Evolutionary conservation across 2,888 invertebrate species (phyloP).

Genomic region (Trilocha varians): DNA sequence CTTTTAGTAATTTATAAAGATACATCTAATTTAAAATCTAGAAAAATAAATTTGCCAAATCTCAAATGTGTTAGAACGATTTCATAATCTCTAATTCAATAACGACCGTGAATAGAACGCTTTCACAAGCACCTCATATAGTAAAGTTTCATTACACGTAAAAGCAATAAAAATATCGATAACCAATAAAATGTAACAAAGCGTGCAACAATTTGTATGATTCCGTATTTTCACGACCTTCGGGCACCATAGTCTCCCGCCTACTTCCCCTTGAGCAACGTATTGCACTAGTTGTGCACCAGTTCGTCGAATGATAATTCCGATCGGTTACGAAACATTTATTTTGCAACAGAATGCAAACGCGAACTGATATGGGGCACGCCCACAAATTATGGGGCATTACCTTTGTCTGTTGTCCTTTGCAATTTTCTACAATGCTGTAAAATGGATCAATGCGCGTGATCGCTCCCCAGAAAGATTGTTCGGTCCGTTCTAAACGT

Average conservation of each 20-base stretch:
- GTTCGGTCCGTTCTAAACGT: neutral
- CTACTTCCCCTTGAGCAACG: conserved; percentile 54
- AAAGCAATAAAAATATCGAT: conserved; percentile 1
- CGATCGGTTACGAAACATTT: conserved; percentile 57
- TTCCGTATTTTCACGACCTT: conserved; percentile 33
- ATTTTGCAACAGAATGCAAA: conserved; percentile 59
- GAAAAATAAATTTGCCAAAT: neutral
- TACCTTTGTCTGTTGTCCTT: conserved; percentile 50
- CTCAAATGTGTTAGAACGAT: neutral
- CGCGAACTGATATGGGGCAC: conserved; percentile 54
- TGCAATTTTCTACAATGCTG: conserved; percentile 22
- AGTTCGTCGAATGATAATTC: conserved; percentile 69
- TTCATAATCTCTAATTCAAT: neutral
- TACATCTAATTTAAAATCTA: neutral
- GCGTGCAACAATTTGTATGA: neutral
- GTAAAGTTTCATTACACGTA: conserved; percentile 1
- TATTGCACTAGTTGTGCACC: conserved; percentile 62
- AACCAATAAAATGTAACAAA: neutral
- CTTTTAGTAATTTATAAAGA: neutral
- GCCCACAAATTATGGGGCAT: conserved; percentile 55
- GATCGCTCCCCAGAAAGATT: neutral
- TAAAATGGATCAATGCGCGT: neutral
- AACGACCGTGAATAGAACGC: conserved; percentile 1
- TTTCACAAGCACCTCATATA: neutral
- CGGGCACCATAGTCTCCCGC: conserved; percentile 50